phyloP scores from a whole-genome alignment of 2,113 vertebrate genomes.

The Gyps fulvus region DNA sequence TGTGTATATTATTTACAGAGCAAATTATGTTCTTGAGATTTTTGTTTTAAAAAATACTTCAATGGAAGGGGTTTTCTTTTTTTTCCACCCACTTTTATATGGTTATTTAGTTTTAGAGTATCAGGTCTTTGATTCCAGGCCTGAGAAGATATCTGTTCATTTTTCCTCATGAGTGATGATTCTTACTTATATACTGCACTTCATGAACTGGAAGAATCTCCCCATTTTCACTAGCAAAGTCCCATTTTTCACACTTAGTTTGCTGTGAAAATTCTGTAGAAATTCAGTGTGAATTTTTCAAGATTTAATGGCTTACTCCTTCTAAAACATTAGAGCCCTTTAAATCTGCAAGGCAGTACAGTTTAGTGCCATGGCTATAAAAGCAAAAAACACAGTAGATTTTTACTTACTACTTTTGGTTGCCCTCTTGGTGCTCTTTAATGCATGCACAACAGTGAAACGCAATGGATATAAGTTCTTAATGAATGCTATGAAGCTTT shows the following conservation, averaged over 20 bases:
- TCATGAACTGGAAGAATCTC: neutral
- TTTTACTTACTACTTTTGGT: neutral
- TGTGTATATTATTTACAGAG: neutral
- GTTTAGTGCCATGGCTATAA: neutral
- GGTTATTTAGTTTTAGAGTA: neutral
- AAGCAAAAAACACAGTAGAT: neutral
- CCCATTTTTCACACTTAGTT: neutral
- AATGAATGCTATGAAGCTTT: neutral
- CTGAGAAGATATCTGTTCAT: neutral
- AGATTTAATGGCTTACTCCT: neutral
- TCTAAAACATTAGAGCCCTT: neutral
- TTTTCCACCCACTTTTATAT: neutral
- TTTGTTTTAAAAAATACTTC: neutral
- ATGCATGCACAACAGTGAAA: neutral
- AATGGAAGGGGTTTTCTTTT: fast-evolving
- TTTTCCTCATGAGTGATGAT: neutral
- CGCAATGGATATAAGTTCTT: neutral
- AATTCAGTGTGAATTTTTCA: neutral
- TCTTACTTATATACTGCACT: neutral
- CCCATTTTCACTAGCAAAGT: neutral
- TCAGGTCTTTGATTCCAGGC: neutral
- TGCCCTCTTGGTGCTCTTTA: neutral
- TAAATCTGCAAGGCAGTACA: neutral
- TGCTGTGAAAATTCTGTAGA: neutral
- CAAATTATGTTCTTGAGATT: neutral